Evolutionary conservation across 2,797 vertebrate genomes (phyloP).

Genomic region (Adrianichthys oophorus): DNA sequence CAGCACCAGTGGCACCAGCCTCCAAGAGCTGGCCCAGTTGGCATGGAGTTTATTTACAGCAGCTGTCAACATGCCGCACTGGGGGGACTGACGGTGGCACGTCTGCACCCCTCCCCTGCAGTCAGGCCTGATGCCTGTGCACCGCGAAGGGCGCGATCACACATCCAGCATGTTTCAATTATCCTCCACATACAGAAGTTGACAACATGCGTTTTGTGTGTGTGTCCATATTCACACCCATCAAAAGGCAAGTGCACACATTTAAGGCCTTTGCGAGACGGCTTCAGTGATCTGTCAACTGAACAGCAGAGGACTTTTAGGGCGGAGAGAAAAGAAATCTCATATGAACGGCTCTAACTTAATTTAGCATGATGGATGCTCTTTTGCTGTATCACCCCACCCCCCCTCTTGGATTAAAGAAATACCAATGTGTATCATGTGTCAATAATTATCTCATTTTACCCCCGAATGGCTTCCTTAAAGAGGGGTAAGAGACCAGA

Average conservation of each 20-base stretch:
- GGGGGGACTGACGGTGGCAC: constrained; percentile 49
- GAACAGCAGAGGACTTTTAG: constrained; percentile 18
- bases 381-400: constrained; percentile 5
- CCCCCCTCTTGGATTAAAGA: constrained; percentile 9
- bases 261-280: constrained; percentile 2
- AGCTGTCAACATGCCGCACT: constrained; percentile 35
- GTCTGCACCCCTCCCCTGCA: constrained; percentile 40
- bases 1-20: constrained; percentile 5
- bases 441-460: constrained; percentile 34
- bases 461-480: background rate
- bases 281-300: constrained; percentile 38
- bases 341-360: constrained; percentile 41
- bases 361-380: constrained; percentile 47
- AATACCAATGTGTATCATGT: constrained; percentile 20
- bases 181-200: constrained; percentile 25
- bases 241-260: constrained; percentile 21
- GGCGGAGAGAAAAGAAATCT: constrained; percentile 23
- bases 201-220: constrained; percentile 39
- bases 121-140: constrained; percentile 26
- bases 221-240: constrained; percentile 30
- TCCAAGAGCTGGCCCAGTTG: constrained; percentile 34
- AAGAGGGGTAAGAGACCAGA: constrained; percentile 3
- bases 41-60: constrained; percentile 37
- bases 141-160: constrained; percentile 49
- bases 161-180: constrained; percentile 22